Conservation (phyloP, 2,113 vertebrate species). For the Petromus typicus region DNA sequence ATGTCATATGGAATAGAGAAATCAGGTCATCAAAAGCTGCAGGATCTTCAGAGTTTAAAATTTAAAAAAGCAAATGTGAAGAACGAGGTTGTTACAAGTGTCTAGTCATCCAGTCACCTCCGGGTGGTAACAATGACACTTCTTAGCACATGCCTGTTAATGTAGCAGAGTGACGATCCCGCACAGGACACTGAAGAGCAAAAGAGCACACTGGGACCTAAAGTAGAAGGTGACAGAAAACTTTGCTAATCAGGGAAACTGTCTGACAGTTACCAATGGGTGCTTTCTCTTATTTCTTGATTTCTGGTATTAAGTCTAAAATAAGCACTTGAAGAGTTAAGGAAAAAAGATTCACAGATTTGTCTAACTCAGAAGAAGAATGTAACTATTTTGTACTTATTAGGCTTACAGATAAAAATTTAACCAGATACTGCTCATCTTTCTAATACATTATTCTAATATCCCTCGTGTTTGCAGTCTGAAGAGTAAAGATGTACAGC, state of each 20-base stretch:
- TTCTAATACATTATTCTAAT: neutral
- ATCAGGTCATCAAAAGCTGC: neutral
- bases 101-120: neutral
- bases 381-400: neutral
- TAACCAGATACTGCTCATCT: neutral
- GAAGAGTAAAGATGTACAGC: neutral
- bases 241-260: neutral
- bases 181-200: neutral
- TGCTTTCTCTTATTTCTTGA: neutral
- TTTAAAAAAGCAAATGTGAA: neutral
- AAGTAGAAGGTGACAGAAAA: neutral
- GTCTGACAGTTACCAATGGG: neutral
- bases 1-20: neutral
- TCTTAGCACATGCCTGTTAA: neutral
- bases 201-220: neutral
- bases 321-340: neutral
- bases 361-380: constrained; percentile 1
- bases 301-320: neutral
- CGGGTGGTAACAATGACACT: neutral
- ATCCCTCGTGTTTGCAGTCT: neutral
- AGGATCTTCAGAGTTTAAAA: neutral
- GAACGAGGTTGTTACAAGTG: neutral
- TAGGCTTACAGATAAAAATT: neutral
- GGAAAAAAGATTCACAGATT: neutral
- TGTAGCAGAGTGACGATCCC: neutral